These are phyloP conservation scores for Dicyrtomina minuta DNA, from an alignment of 2,888 invertebrate species.

Conservation along the genomic window DNA sequence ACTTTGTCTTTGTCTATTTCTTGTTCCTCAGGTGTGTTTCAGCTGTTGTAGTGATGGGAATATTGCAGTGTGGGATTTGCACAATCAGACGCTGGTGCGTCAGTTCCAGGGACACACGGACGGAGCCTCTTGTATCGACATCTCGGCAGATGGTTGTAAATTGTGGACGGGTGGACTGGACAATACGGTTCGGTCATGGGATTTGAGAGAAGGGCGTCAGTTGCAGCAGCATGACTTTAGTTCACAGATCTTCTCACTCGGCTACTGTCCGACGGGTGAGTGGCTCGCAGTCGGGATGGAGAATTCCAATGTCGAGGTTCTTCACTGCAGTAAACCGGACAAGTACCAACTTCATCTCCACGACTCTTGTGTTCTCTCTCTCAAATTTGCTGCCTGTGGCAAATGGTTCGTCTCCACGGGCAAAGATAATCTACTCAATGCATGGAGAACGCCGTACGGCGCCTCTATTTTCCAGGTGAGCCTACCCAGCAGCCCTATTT, in stretches of 20 bases:
- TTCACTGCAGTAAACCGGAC: constrained; percentile 84
- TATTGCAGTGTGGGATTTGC: constrained; percentile 94
- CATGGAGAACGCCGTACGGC: constrained; percentile 93
- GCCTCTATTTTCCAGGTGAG: constrained; percentile 92
- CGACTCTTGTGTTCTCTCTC: constrained; percentile 89
- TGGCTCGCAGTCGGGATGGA: constrained; percentile 98
- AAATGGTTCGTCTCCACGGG: constrained; percentile 96
- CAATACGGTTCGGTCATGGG: constrained; percentile 93
- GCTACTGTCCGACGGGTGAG: constrained; percentile 92
- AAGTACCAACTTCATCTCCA: constrained; percentile 93
- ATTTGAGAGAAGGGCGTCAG: constrained; percentile 85
- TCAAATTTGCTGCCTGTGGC: constrained; percentile 89
- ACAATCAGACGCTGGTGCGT: constrained; percentile 85
- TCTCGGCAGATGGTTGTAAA: constrained; percentile 85
- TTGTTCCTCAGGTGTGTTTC: constrained; percentile 73
- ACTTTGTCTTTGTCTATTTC: no score
- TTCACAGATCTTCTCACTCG: constrained; percentile 88
- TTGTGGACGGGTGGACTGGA: constrained; percentile 95
- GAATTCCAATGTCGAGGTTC: constrained; percentile 90
- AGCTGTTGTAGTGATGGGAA: constrained; percentile 97
- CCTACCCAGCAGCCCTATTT: neutral
- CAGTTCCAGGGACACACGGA: constrained; percentile 92
- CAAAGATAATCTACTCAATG: constrained; percentile 90
- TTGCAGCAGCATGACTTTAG: constrained; percentile 90
- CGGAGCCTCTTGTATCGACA: constrained; percentile 89